Base-by-base conservation (phyloP, 2,113 vertebrate genomes). In the Dromiciops gliroides region DNA sequence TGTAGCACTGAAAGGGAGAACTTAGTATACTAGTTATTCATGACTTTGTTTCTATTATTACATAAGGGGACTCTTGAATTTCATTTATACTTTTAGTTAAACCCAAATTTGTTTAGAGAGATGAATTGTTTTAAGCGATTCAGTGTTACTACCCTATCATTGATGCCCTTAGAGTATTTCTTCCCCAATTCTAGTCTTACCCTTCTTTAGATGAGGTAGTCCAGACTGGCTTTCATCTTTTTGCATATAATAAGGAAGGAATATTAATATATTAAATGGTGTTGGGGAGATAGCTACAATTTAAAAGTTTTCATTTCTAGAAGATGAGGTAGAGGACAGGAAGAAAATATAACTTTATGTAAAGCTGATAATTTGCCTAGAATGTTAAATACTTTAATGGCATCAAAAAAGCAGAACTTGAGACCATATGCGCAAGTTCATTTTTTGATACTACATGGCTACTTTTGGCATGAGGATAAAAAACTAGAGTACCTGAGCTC, bases 351-450 rank as follows among this genome's bases (percentile, higher is more conserved):
- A 75, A 10, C 48, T 94, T 92, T 93, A 48, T 51, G n/a, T 89
- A 48, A 89, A 89, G 51, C 92, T 90, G 52, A 26, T 93, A 92
- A 96, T 96, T 95, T 56, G 16, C 50, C 1, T 90, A 52, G 10
- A 94, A 88, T 93, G 48, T 94, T n/a, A 50, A 93, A 44, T 26
- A 75, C 5, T 89, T 96, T 92, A 95, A 95, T 92, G 50, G 75
- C 50, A n/a, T 50, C 48, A 90, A 67, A 95, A 90, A 91, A 47
- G 75, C 53, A 90, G 94, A 56, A 23, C 89, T 94, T 48, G 5
- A 93, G 8, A 10, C 48, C 3, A 53, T 92, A 37, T 93, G 90
- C 91, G 6, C 89, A 89, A 95, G 28, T 19, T 93, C 11, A 92
- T 89, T 93, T 48, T 22, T 93, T 26, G 0, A 50, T 93, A 28